These are phyloP conservation scores for Strix uralensis DNA, from an alignment of 2,113 vertebrate genomes.

Conservation along the genomic window DNA sequence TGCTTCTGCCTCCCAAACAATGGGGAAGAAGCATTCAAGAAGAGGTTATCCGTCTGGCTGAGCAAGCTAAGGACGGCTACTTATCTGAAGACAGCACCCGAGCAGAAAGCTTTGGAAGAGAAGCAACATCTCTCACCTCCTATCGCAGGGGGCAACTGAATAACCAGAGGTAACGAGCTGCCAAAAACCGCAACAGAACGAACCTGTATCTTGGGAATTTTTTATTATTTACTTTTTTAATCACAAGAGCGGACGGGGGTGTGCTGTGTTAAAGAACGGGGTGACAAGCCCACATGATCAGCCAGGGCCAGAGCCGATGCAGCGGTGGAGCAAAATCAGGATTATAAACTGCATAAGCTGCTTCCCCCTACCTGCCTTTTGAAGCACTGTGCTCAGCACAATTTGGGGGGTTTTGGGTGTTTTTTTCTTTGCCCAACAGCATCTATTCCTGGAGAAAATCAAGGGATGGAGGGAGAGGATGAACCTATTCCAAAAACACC, in stretches of 20 bases:
- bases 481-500: neutral
- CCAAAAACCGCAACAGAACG: neutral
- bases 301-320: rapidly evolving
- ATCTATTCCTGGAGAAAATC: neutral
- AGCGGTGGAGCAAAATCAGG: neutral
- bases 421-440: neutral
- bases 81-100: rapidly evolving
- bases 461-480: neutral
- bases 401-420: no score
- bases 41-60: no score
- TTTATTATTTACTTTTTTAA: neutral
- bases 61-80: neutral
- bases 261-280: neutral
- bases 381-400: neutral
- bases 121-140: neutral
- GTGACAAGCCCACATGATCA: neutral
- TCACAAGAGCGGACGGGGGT: neutral
- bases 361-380: neutral
- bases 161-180: neutral
- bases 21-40: neutral
- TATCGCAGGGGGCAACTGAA: neutral
- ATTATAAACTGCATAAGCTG: neutral
- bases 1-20: neutral
- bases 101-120: neutral
- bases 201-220: neutral